Conservation (phyloP, 2,888 invertebrate genomes). For the Rhingia campestris region DNA sequence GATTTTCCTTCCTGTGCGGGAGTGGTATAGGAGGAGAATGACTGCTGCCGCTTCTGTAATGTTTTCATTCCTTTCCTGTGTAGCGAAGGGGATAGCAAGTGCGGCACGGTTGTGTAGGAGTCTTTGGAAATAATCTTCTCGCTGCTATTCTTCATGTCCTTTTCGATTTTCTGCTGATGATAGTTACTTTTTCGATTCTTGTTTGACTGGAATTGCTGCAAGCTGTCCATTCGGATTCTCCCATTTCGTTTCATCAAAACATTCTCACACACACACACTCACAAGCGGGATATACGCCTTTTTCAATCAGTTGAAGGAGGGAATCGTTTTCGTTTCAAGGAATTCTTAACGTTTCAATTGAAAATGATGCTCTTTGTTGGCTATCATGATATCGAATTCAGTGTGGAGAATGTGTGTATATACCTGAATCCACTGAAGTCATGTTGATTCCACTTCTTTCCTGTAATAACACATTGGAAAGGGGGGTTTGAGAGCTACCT, state of each 20-base stretch:
- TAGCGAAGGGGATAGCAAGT: constrained; percentile 12
- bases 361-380: constrained; percentile 54
- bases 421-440: constrained; percentile 1
- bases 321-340: constrained; percentile 58
- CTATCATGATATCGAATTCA: constrained; percentile 29
- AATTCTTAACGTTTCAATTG: constrained; percentile 71
- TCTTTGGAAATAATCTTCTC: constrained; percentile 69
- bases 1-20: constrained; percentile 37
- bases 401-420: constrained; percentile 31
- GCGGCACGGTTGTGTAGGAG: constrained; percentile 26
- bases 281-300: constrained; percentile 60
- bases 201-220: constrained; percentile 70
- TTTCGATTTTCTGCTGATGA: constrained; percentile 74
- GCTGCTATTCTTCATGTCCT: constrained; percentile 72
- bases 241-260: constrained; percentile 32
- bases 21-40: neutral
- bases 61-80: constrained; percentile 25
- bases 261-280: constrained; percentile 23
- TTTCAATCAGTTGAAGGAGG: constrained; percentile 71
- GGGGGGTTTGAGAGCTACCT: too few relatives aligned
- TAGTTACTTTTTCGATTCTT: constrained; percentile 73
- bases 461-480: neutral
- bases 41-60: constrained; percentile 23
- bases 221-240: constrained; percentile 68
- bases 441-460: constrained; percentile 4